Base-by-base conservation (phyloP, 2,113 vertebrate species). In the Columba livia region DNA sequence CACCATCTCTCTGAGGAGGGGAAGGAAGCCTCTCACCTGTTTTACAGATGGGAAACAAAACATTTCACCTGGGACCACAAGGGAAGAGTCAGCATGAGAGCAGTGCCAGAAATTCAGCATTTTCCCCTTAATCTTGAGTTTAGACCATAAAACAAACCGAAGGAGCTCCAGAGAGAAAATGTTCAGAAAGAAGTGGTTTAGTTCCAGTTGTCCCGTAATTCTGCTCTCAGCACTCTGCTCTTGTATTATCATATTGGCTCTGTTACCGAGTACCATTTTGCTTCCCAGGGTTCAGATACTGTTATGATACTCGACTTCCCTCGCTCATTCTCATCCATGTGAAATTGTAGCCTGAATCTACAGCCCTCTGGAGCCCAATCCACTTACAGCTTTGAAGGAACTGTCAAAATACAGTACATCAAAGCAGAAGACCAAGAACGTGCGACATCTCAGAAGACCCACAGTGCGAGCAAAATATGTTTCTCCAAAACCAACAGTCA, bases 51-150 rank as follows among this genome's bases (percentile, higher is more conserved):
- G 48, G 57, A 74, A 95, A 84, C 44, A 69, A 60, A 94, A 80
- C 21, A 14, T 90, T 84, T 91, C 58, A 92, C 72, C 79, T 85
- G 79, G 61, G 80, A 73, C 73, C 72, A 50, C 79, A 50, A 67
- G 29, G 44, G 29, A 28, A 66, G 15, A 47, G 44, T 9, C 62
- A 38, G 40, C 1, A 2, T 6, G 31, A 86, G 64, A 83, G 54
- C 13, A 15, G 13, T 3, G 15, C 10, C 60, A 75, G 57, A 81
- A 94, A 89, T 42, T 11, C 62, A 48, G 44, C 31, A 11, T 75
- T 82, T 87, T 38, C 50, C 34, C 53, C 57, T 48, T 9, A 58
- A 21, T 51, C 62, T 75, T 25, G 15, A 64, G 20, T 64, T 84
- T 5, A 81, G 38, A 28, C 28, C 13, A 51, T n/a, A 71, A 88